These are phyloP conservation scores for Microcaecilia unicolor DNA, from an alignment of 2,797 vertebrate species.

Conservation along the genomic window DNA sequence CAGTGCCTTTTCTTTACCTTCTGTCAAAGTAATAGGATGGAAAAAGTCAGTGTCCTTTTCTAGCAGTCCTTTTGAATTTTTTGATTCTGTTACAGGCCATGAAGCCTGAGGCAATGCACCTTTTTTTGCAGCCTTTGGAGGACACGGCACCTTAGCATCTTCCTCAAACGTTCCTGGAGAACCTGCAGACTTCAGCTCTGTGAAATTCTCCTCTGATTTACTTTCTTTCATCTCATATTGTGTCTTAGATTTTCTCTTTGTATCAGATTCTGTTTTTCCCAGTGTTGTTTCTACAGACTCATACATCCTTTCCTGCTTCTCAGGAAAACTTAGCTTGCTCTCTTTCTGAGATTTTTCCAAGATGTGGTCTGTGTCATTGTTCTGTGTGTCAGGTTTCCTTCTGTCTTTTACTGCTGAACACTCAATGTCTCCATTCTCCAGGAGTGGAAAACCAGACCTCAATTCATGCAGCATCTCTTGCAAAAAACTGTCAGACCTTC, in stretches of 20 bases:
- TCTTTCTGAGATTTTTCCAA: no score
- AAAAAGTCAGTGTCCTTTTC: not conserved
- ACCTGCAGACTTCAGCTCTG: not conserved
- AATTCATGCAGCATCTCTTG: no score
- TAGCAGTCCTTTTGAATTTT: no score
- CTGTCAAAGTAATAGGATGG: accelerated
- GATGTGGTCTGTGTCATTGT: not conserved
- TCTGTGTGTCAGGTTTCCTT: not conserved
- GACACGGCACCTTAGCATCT: not conserved
- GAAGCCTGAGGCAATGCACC: no score
- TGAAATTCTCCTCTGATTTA: not conserved
- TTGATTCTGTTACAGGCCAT: not conserved
- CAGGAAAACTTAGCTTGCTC: no score
- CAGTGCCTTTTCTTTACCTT: not conserved
- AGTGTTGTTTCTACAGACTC: no score
- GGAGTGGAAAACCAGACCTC: not conserved
- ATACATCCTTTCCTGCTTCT: no score
- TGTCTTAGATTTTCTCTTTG: not conserved
- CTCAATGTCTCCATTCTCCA: not conserved
- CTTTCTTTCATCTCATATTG: not conserved
- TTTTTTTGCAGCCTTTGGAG: no score
- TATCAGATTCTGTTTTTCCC: no score
- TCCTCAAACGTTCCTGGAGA: not conserved
- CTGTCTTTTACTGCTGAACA: not conserved
- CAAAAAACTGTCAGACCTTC: no score